Base-by-base conservation (phyloP, 1,140 invertebrate species). In the Hermatobates lingyangjiaoensis region DNA sequence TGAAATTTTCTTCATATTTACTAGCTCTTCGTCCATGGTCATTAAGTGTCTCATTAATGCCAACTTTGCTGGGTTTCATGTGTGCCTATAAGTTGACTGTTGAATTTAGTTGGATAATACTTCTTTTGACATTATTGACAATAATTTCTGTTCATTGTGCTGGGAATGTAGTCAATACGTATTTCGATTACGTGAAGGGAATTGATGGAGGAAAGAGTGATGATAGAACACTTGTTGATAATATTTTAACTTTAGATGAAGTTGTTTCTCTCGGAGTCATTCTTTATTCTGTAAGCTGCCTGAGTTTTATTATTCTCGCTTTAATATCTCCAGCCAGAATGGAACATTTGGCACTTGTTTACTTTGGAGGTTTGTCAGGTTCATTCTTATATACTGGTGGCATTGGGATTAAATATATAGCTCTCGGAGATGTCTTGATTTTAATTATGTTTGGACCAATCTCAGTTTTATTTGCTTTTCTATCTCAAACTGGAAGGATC, bases 91-190 rank as follows among this genome's bases (percentile, higher is more conserved):
- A 90, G 61, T 68, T 79, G 34, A 54, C 45, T 68, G 74, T 69
- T 38, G 73, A 80, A 44, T 90, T 93, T 61, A 87, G 77, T 61
- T 72, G 83, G 64, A 62, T 82, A 38, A 82, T 82, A 2, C 74
- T 92, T 51, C 58, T 91, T 7, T 67, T 90, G 0, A 91, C 88
- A 1, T 68, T 87, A 23, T 75, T 87, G 42, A 92, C 87, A 1
- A 79, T 91, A 5, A 69, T 93, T 46, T 88, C 83, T 15, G 90
- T 95, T 2, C 91, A 95, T 65, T 88, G 87, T 45, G 91, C 91
- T 50, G 91, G 90, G 30, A 95, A 95, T 68, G 79, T 95, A n/a
- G 90, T 96, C 1, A 95, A 96, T 63, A 95, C 90, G 0, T 95
- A 94, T 65, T 94, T 82, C 64, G 90, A 95, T 68, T 96, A 87